These are phyloP conservation scores for Autographa pulchrina DNA, from an alignment of 2,888 invertebrate genomes.

Conservation along the genomic window DNA sequence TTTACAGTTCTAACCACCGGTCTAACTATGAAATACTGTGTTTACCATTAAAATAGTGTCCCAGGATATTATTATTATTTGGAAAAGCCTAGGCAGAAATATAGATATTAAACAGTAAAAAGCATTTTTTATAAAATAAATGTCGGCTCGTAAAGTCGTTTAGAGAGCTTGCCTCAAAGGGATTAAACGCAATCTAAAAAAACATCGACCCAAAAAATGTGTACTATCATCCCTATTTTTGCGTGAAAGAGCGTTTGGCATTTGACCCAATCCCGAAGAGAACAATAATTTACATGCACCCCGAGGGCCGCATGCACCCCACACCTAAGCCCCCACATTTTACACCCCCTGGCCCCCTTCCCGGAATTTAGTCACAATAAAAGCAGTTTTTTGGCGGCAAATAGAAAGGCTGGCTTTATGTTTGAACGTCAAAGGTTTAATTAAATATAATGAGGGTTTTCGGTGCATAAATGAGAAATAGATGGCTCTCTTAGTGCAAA, in stretches of 20 bases:
- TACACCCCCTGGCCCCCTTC: slow-evolving; percentile 14
- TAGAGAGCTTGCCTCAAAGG: background rate
- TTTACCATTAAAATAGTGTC: too few relatives aligned
- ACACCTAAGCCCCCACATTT: slow-evolving; percentile 8
- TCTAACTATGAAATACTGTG: too few relatives aligned
- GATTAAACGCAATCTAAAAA: background rate
- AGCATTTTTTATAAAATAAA: too few relatives aligned
- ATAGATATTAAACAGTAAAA: too few relatives aligned
- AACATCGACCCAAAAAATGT: slow-evolving; percentile 42
- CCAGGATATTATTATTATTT: too few relatives aligned
- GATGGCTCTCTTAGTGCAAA: background rate
- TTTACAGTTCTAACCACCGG: too few relatives aligned
- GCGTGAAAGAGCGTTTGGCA: slow-evolving; percentile 68
- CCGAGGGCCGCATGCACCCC: slow-evolving; percentile 42
- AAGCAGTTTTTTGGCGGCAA: slow-evolving; percentile 30
- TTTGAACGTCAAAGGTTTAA: slow-evolving; percentile 16
- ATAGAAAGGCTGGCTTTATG: slow-evolving; percentile 24
- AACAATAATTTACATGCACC: slow-evolving; percentile 73
- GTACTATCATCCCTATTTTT: slow-evolving; percentile 55
- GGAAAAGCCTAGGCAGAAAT: too few relatives aligned
- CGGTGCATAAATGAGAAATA: too few relatives aligned
- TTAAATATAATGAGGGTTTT: slow-evolving; percentile 17
- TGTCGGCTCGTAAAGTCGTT: too few relatives aligned
- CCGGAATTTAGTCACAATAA: slow-evolving; percentile 43
- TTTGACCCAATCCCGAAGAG: slow-evolving; percentile 71